Base-by-base conservation (phyloP, 2,888 invertebrate genomes). In the Chrysopilus asiliformis region DNA sequence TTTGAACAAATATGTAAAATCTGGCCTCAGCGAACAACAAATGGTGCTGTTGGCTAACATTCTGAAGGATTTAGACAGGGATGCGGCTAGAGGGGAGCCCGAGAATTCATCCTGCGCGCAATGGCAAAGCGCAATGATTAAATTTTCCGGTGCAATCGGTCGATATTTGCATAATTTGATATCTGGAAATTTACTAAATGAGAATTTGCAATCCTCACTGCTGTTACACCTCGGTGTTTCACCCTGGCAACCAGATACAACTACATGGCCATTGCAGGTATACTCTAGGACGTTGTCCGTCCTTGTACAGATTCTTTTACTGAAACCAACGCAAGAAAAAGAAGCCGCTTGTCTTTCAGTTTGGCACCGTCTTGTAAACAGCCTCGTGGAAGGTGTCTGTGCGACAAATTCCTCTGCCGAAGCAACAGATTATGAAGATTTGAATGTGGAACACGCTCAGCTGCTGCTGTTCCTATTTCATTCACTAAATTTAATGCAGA, bases 381-480 rank as follows among this genome's bases (percentile, higher is more conserved):
- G 91, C 0, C 66, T 95, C 38, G 85, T 86, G 4, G 85, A 87
- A 54, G 86, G 83, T 49, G 84, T 91, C 7, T 64, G 64, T 32
- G 54, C 56, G 4, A 41, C 49, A 27, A 41, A 38, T 16, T 15
- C 24, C 12, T 26, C 25, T 3, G 9, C 28, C 15, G 1, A 17
- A 17, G 38, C 39, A 14, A 38, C 51, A 2, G 64, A 64, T 38
- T 58, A 55, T 41, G 61, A 60, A 74, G 94, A 94, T 68, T 67
- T 95, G 41, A 95, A 94, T 60, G 89, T 94, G 33, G 95, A 95
- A 58, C 94, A 95, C 62, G 84, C 91, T 0, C 94, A 95, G 60
- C 68, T 95, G 24, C 64, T 95, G 43, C 71, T 95, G 7, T 94
- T 94, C 58, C 67, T 95, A 9, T 95, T 95, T 64, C 94, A 95